These are phyloP conservation scores for Parnassius apollo DNA, from an alignment of 2,888 invertebrate genomes.

Conservation along the genomic window DNA sequence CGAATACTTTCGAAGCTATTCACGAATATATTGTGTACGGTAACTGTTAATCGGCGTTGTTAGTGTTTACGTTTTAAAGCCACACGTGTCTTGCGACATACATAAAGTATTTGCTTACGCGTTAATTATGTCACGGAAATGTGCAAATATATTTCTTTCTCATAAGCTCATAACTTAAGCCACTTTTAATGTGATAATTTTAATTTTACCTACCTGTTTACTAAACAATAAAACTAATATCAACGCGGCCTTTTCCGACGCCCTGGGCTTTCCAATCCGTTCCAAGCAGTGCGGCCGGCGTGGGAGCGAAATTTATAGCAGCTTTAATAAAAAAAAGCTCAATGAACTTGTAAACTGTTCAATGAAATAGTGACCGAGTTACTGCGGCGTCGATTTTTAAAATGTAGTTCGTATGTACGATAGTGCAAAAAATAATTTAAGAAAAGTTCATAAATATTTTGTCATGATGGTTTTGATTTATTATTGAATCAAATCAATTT, in stretches of 20 bases:
- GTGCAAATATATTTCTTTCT: background rate
- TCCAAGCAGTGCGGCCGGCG: conserved; percentile 36
- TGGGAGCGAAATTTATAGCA: conserved; percentile 45
- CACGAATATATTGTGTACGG: conserved; percentile 39
- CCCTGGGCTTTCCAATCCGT: conserved; percentile 15
- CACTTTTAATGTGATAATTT: no score
- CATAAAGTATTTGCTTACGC: conserved; percentile 17
- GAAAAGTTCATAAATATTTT: no score
- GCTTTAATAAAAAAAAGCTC: conserved; percentile 51
- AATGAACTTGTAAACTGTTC: conserved; percentile 46
- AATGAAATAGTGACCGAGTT: conserved; percentile 27
- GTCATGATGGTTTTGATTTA: no score
- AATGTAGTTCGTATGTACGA: conserved; percentile 5
- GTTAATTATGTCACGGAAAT: conserved; percentile 17
- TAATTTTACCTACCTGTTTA: no score
- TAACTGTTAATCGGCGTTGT: conserved; percentile 44
- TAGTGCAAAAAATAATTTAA: conserved; percentile 6
- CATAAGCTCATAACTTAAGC: no score
- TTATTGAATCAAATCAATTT: no score
- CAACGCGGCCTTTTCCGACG: conserved; percentile 48
- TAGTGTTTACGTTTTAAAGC: conserved; percentile 40
- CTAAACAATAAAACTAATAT: background rate
- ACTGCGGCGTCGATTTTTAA: conserved; percentile 7
- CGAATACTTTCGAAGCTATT: conserved; percentile 2
- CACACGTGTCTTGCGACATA: conserved; percentile 29